Evolutionary conservation across 2,113 vertebrate genomes (phyloP).

Genomic region (Mola mola): DNA sequence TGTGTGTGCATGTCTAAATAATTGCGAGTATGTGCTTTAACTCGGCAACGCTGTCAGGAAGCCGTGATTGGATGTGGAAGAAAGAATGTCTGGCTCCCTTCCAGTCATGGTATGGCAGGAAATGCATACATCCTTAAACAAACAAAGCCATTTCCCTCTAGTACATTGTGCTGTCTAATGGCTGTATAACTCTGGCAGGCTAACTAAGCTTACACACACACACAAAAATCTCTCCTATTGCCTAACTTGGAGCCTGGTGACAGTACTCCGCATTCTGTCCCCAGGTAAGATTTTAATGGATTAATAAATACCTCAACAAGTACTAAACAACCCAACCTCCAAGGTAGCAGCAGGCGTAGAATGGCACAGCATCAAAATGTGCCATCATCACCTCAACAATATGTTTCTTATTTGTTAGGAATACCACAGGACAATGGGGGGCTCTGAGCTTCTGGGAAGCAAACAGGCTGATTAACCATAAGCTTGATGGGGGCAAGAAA

Average conservation of each 20-base stretch:
- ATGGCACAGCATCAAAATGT: slow-evolving; percentile 50
- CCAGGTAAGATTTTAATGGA: slow-evolving; percentile 60
- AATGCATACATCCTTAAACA: slow-evolving; percentile 57
- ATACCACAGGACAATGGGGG: slow-evolving; percentile 13
- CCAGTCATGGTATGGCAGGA: slow-evolving; percentile 60
- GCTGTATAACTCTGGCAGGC: slow-evolving; percentile 33
- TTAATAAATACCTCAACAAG: slow-evolving; percentile 70
- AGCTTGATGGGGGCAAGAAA: slow-evolving; percentile 35
- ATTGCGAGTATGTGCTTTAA: slow-evolving; percentile 35
- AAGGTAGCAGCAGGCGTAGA: slow-evolving; percentile 39
- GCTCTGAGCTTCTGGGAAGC: slow-evolving; percentile 46
- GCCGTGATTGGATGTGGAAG: slow-evolving; percentile 45
- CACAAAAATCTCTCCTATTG: slow-evolving; percentile 21
- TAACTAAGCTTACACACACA: slow-evolving; percentile 30
- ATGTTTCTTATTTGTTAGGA: slow-evolving; percentile 42
- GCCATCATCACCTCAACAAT: slow-evolving; percentile 41
- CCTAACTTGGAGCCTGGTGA: slow-evolving; percentile 44
- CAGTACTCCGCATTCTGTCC: slow-evolving; percentile 37
- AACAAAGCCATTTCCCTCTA: slow-evolving; percentile 52
- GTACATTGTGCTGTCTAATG: slow-evolving; percentile 51
- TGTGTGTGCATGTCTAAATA: slow-evolving; percentile 40
- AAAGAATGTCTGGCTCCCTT: slow-evolving; percentile 56
- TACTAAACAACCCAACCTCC: slow-evolving; percentile 52
- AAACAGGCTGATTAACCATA: slow-evolving; percentile 20
- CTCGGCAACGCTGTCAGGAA: slow-evolving; percentile 37